Evolutionary conservation across 1,140 invertebrate species (phyloP).

Genomic region (Fopius arisanus): DNA sequence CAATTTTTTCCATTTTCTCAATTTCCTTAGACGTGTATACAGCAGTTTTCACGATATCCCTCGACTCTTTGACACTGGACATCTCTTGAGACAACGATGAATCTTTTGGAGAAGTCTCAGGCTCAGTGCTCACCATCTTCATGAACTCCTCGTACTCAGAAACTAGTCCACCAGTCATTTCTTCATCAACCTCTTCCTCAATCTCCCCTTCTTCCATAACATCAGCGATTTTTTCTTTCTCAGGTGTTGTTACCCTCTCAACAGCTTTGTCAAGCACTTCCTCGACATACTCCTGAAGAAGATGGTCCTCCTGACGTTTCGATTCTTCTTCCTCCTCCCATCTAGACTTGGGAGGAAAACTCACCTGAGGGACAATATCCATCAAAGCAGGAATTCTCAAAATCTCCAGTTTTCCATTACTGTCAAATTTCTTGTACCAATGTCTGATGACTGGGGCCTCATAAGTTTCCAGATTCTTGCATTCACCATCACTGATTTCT

Average conservation of each 20-base stretch:
- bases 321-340: constrained; percentile 62
- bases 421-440: constrained; percentile 36
- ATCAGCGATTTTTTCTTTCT: constrained; percentile 19
- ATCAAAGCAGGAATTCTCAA: neutral
- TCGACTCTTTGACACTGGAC: neutral
- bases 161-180: constrained; percentile 41
- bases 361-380: neutral
- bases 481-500: constrained; percentile 49
- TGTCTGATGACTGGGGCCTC: constrained; percentile 20
- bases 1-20: neutral
- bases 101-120: constrained; percentile 9
- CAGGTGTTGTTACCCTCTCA: neutral
- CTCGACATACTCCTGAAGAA: neutral
- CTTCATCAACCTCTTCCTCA: constrained; percentile 3
- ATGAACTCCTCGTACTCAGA: constrained; percentile 64
- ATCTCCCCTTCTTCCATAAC: constrained; percentile 27
- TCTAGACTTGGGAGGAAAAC: constrained; percentile 52
- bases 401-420: neutral
- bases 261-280: constrained; percentile 13
- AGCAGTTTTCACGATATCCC: neutral
- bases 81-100: constrained; percentile 24
- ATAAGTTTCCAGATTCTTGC: constrained; percentile 31
- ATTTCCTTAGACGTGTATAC: neutral
- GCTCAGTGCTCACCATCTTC: constrained; percentile 57
- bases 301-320: constrained; percentile 14